A percentile compares a stretch with the other conserved stretches of the same genome.
phyloP scores from a whole-genome alignment of 2,888 invertebrate genomes.

The Hyles lineata region DNA sequence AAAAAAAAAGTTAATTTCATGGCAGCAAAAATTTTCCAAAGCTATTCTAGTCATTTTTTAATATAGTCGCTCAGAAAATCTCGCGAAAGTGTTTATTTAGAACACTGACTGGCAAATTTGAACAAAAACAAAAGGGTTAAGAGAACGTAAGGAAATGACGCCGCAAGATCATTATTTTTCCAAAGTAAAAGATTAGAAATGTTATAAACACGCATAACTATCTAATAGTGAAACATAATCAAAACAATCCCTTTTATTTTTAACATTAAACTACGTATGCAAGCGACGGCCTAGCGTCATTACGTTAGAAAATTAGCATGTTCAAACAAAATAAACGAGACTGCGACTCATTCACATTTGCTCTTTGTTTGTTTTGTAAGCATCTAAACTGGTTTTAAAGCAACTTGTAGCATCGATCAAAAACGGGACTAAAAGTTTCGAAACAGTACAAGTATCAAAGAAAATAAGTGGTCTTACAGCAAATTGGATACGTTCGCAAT shows the following conservation, averaged over 20 bases:
- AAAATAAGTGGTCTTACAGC: not conserved
- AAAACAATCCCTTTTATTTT: not conserved
- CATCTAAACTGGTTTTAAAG: not conserved
- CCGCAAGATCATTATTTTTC: not conserved
- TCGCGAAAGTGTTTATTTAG: not conserved
- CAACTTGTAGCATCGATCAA: not conserved
- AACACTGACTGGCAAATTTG: no score
- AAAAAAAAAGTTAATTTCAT: no score
- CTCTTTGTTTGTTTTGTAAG: not conserved
- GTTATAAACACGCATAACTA: not conserved
- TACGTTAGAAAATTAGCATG: not conserved
- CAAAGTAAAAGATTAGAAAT: not conserved
- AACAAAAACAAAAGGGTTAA: not conserved
- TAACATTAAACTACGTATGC: not conserved
- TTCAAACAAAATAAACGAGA: not conserved
- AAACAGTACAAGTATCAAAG: not conserved
- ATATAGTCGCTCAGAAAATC: no score
- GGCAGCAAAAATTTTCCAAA: no score
- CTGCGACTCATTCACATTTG: not conserved
- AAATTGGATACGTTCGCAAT: not conserved
- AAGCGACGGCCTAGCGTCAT: not conserved
- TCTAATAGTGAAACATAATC: not conserved
- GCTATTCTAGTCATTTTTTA: no score
- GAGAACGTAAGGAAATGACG: not conserved
- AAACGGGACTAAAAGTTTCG: not conserved